Evolutionary conservation across 2,888 invertebrate genomes (phyloP).

Genomic region (Cephus rjabovi): DNA sequence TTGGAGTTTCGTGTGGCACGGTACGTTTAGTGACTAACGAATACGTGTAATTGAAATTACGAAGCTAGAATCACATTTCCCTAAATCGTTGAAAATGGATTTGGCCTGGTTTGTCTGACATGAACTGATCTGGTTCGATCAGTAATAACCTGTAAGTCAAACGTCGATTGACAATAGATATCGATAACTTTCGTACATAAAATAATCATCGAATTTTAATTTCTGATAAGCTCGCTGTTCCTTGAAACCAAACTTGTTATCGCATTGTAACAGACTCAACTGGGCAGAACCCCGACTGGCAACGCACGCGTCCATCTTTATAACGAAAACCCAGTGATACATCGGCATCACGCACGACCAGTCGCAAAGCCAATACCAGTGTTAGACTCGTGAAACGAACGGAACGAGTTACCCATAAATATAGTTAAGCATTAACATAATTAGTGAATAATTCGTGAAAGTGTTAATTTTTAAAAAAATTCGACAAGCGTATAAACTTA

Average conservation of each 20-base stretch:
- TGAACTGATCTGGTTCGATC: not conserved
- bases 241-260: slow-evolving; percentile 13
- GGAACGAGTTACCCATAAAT: too few species aligned
- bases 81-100: not conserved
- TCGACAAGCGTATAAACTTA: too few species aligned
- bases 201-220: slow-evolving; percentile 15
- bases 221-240: slow-evolving; percentile 18
- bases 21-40: not conserved
- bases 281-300: not conserved
- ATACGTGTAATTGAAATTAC: not conserved
- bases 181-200: slow-evolving; percentile 17
- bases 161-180: not conserved
- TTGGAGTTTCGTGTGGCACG: not conserved
- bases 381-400: not conserved
- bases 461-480: too few species aligned
- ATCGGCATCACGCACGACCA: slow-evolving; percentile 26
- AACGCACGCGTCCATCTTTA: not conserved
- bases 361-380: slow-evolving; percentile 17
- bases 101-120: not conserved
- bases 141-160: not conserved
- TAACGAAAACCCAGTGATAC: slow-evolving; percentile 29
- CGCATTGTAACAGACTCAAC: slow-evolving; percentile 16
- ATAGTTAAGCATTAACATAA: too few species aligned
- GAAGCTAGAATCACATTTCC: not conserved
- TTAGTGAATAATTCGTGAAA: too few species aligned